Percentiles rank a stretch among this genome's conserved stretches.
These are phyloP conservation scores for Cnemophilus loriae DNA, from an alignment of 2,113 vertebrate genomes.

Conservation along the genomic window DNA sequence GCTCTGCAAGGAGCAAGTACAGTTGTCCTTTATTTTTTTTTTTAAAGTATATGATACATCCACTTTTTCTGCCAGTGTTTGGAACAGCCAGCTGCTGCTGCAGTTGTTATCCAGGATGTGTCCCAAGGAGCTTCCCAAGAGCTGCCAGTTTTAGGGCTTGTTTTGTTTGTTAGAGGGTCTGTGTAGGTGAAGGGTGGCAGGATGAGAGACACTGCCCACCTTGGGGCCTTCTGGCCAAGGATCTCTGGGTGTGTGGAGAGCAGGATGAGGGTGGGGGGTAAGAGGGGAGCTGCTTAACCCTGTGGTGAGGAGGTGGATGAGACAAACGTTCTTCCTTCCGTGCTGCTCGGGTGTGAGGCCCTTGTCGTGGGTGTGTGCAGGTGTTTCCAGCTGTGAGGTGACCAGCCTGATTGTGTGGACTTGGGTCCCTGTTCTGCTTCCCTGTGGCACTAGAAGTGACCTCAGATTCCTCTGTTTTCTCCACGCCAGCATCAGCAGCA, in stretches of 20 bases:
- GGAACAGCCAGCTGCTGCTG: neutral
- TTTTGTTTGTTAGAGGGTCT: neutral
- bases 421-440: neutral
- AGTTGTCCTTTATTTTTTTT: neutral
- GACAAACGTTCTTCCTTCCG: neutral
- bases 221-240: neutral
- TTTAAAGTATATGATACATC: rapidly evolving
- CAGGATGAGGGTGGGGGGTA: neutral
- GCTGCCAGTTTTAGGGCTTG: neutral
- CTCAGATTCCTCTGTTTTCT: neutral
- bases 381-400: neutral
- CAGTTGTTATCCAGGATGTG: neutral
- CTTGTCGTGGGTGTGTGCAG: neutral
- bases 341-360: neutral
- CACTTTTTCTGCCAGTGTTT: neutral
- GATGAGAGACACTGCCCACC: neutral
- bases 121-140: neutral
- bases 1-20: neutral
- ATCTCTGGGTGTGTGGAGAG: neutral
- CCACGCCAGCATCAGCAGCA: conserved; percentile 91
- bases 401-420: no score
- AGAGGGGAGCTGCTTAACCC: neutral
- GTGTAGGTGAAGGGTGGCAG: neutral
- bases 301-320: neutral
- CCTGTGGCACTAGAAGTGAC: neutral